A percentile compares a stretch with the other conserved stretches of the same genome.
Conservation (phyloP, 2,888 invertebrate species). For the Abrostola triplasia region DNA sequence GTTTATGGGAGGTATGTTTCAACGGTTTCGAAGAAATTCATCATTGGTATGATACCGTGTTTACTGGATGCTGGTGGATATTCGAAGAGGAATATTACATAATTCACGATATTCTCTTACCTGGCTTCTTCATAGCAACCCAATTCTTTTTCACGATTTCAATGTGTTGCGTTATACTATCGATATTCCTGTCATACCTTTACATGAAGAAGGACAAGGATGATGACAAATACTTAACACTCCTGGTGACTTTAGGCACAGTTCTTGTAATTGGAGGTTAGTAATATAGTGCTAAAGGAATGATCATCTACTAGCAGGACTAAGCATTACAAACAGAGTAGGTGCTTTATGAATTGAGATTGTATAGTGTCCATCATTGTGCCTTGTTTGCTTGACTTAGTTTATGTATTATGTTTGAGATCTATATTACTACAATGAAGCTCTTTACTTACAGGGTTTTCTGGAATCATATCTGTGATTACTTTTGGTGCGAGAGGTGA, state of each 20-base stretch:
- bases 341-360: background rate
- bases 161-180: slow-evolving; percentile 93
- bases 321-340: background rate
- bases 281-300: slow-evolving; percentile 28
- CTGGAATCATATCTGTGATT: slow-evolving; percentile 94
- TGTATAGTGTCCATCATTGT: no score
- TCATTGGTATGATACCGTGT: slow-evolving; percentile 94
- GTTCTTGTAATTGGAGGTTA: slow-evolving; percentile 91
- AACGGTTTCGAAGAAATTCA: slow-evolving; percentile 95
- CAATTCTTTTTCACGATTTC: slow-evolving; percentile 98
- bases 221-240: slow-evolving; percentile 92
- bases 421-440: no score
- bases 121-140: slow-evolving; percentile 97
- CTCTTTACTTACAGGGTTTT: slow-evolving; percentile 88
- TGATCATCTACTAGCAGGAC: slow-evolving; percentile 5
- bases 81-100: slow-evolving; percentile 99
- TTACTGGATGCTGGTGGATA: slow-evolving; percentile 98
- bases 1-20: slow-evolving; percentile 98
- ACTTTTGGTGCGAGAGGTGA: slow-evolving; percentile 97
- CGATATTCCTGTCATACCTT: slow-evolving; percentile 91
- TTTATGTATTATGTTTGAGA: no score
- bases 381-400: no score
- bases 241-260: slow-evolving; percentile 92
- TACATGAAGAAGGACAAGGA: slow-evolving; percentile 93
- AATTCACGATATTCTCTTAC: slow-evolving; percentile 95